Base-by-base conservation (phyloP, 2,113 vertebrate genomes). In the Myiopsitta monachus region DNA sequence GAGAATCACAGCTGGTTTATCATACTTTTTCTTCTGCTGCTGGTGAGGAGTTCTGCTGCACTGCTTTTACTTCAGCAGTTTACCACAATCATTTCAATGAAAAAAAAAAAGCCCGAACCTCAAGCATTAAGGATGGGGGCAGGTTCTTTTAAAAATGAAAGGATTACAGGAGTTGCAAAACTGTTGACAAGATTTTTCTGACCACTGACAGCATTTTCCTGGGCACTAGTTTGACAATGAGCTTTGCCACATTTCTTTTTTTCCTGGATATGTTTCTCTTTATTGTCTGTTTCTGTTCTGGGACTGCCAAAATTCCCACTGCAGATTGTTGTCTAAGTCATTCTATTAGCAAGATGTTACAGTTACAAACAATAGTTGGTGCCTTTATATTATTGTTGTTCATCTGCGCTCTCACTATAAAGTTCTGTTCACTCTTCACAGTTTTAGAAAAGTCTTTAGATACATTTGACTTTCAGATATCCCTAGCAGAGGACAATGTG, bases 161-260 rank as follows among this genome's bases (percentile, higher is more conserved):
- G 24, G 38, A 69, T 67, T 23, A 54, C 41, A 73, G 59, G 31
- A 80, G 39, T 77, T 88, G 28, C 31, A 69, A 88, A 94, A 87
- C n/a, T 43, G 23, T 57, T 69, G 44, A n/a, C 54, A 82, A 44
- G 18, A 7, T 75, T 78, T 78, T 91, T 87, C 57, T 79, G 76
- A 87, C 41, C 70, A 33, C 33, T 4, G 2, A 16, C 39, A 70
- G 7, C 44, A 13, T 70, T 92, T 51, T 83, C 79, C 61, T 81
- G 41, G 77, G 51, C 31, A 47, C 26, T 33, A 69, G 46, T 83
- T 88, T 86, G 55, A 81, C 33, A 39, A 64, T 39, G 21, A 76
- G 8, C 0, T 0, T 57, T 64, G 44, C 47, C 6, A 3, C 4
- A 1, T 54, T 57, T 27, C 10, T 59, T 73, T 68, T 43, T 43